A percentile compares a stretch with the other conserved stretches of the same genome.
Conservation (phyloP, 1,140 invertebrate species). For the Drosophila biarmipes region DNA sequence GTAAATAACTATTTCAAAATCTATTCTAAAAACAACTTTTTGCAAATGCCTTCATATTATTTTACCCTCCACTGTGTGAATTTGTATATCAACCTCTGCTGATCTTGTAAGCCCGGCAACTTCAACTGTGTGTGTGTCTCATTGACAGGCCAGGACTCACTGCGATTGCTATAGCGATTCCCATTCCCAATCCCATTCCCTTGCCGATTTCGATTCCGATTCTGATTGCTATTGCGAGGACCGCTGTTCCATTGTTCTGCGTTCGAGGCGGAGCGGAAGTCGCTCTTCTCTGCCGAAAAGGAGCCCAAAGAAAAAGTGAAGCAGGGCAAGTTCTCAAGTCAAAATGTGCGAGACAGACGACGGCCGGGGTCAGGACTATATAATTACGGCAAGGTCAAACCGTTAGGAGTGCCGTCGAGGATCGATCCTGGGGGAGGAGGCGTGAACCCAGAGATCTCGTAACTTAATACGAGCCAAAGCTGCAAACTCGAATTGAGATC, state of each 20-base stretch:
- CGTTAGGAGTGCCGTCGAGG: constrained; percentile 33
- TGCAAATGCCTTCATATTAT: background rate
- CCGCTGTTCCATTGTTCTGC: constrained; percentile 56
- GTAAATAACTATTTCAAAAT: background rate
- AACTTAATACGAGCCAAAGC: constrained; percentile 74
- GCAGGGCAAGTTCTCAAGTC: constrained; percentile 42
- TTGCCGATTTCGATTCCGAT: constrained; percentile 23
- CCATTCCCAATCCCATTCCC: constrained; percentile 11
- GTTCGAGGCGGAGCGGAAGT: constrained; percentile 56
- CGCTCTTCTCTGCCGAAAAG: constrained; percentile 41
- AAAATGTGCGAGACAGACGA: constrained; percentile 38
- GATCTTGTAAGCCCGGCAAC: constrained; percentile 71
- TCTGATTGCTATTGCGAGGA: constrained; percentile 26
- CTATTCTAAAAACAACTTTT: too few species aligned
- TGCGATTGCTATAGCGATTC: constrained; percentile 12
- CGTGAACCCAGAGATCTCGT: constrained; percentile 52
- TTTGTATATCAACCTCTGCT: constrained; percentile 51
- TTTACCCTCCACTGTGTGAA: constrained; percentile 13
- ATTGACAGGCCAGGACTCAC: constrained; percentile 68
- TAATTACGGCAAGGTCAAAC: constrained; percentile 78
- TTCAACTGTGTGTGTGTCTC: constrained; percentile 55
- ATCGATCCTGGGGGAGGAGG: constrained; percentile 20
- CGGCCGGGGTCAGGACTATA: constrained; percentile 58
- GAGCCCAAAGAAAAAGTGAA: constrained; percentile 25
- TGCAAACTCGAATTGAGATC: constrained; percentile 39